Conservation (phyloP, 2,113 vertebrate species). For the Apus apus region DNA sequence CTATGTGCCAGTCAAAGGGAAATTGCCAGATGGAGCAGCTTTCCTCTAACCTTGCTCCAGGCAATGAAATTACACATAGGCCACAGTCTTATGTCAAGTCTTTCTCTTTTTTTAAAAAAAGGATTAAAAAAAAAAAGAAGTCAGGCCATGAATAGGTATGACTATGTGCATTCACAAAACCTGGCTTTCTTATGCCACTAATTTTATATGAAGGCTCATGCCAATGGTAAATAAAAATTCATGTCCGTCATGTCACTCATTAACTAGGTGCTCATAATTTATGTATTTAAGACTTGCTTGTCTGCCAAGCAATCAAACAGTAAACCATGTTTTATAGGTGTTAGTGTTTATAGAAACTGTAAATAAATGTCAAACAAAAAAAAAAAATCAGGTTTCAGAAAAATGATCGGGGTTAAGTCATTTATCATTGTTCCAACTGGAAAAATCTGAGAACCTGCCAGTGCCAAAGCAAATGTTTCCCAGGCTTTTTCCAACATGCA, state of each 20-base stretch:
- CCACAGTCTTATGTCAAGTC: conserved; percentile 78
- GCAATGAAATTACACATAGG: conserved; percentile 82
- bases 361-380: conserved; percentile 85
- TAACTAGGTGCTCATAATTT: conserved; percentile 83
- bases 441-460: conserved; percentile 68
- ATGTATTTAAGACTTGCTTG: conserved; percentile 76
- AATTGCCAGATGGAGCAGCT: conserved; percentile 87
- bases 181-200: conserved; percentile 69
- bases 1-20: conserved; percentile 86
- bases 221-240: conserved; percentile 80
- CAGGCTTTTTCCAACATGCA: conserved; percentile 39
- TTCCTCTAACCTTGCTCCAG: conserved; percentile 83
- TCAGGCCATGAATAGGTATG: conserved; percentile 76
- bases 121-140: neutral
- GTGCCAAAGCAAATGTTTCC: conserved; percentile 76
- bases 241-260: conserved; percentile 77
- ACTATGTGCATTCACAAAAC: conserved; percentile 78
- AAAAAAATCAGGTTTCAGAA: conserved; percentile 70
- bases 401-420: conserved; percentile 78
- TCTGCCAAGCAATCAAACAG: conserved; percentile 74
- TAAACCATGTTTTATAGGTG: conserved; percentile 81
- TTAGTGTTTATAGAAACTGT: conserved; percentile 87
- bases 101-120: neutral
- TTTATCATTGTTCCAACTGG: conserved; percentile 81
- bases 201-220: conserved; percentile 82